Conservation (phyloP, 2,888 invertebrate species). For the Eupithecia tripunctaria region DNA sequence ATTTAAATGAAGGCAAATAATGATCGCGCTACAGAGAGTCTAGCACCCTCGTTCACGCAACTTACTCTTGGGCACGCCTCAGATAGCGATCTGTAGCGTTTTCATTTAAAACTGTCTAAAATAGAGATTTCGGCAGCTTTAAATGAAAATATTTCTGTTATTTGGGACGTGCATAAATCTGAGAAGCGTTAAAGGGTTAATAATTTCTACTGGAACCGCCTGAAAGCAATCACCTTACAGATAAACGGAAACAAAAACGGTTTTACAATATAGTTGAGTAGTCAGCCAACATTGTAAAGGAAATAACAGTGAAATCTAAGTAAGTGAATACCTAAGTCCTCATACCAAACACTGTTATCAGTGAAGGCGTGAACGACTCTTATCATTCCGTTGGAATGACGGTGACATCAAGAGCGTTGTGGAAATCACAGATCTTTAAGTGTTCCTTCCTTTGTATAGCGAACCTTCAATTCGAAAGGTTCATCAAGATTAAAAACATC, state of each 20-base stretch:
- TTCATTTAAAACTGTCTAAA: too few species aligned
- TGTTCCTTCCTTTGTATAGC: neutral
- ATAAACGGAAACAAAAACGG: neutral
- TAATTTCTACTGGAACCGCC: neutral
- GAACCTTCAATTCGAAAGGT: neutral
- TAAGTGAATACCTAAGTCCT: neutral
- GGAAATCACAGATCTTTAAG: neutral
- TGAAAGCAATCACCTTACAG: neutral
- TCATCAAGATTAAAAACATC: neutral
- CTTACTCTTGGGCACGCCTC: too few species aligned
- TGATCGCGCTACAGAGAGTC: neutral
- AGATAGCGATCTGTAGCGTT: too few species aligned
- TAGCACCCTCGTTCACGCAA: too few species aligned
- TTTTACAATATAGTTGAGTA: conserved; percentile 10
- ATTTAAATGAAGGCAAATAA: neutral
- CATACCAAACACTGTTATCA: conserved; percentile 19
- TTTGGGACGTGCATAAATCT: too few species aligned
- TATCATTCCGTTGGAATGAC: neutral
- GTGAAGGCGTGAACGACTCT: conserved; percentile 1
- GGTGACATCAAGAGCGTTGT: neutral
- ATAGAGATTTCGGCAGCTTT: too few species aligned
- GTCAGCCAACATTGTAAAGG: conserved; percentile 21
- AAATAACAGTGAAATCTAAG: conserved; percentile 11
- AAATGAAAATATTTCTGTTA: too few species aligned
- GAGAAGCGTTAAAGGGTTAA: too few species aligned